A percentile compares a stretch with the other conserved stretches of the same genome.
Evolutionary conservation across 2,797 vertebrate species (phyloP).

Genomic region (Intellagama lesueurii): DNA sequence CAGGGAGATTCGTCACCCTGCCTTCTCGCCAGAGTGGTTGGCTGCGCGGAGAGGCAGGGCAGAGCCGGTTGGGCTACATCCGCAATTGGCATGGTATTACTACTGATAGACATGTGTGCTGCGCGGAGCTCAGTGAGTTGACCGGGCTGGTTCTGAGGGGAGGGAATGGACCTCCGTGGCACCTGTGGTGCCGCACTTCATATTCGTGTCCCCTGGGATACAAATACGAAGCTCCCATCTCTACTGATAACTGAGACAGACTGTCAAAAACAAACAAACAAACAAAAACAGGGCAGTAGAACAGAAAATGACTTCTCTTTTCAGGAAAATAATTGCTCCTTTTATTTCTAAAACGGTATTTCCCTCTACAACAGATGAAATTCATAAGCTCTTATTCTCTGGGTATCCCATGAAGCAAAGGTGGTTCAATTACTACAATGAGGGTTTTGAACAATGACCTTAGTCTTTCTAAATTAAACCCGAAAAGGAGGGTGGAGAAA

Average conservation of each 20-base stretch:
- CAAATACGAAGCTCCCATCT: too few species aligned
- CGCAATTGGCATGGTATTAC: too few species aligned
- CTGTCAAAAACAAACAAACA: background rate
- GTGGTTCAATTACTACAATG: slow-evolving; percentile 19
- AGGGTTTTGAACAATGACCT: slow-evolving; percentile 12
- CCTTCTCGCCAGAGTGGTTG: too few species aligned
- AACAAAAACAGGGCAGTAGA: background rate
- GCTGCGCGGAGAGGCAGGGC: too few species aligned
- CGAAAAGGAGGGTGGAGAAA: slow-evolving; percentile 14
- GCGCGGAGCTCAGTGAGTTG: too few species aligned
- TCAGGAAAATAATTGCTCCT: background rate
- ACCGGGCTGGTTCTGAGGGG: too few species aligned
- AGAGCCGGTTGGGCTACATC: too few species aligned
- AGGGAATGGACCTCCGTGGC: too few species aligned
- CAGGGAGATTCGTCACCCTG: too few species aligned
- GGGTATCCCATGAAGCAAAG: background rate
- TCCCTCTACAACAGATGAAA: slow-evolving; percentile 21
- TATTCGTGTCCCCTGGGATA: too few species aligned
- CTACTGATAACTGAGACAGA: background rate
- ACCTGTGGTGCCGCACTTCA: too few species aligned
- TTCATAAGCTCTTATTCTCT: slow-evolving; percentile 13
- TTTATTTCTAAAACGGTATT: slow-evolving; percentile 10
- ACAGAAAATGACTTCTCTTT: background rate
- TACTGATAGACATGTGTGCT: too few species aligned
- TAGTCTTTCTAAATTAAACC: slow-evolving; percentile 30